Percentiles rank a stretch among this genome's conserved stretches.
These are phyloP conservation scores for Melanogrammus aeglefinus DNA, from an alignment of 2,797 vertebrate species.

Conservation along the genomic window DNA sequence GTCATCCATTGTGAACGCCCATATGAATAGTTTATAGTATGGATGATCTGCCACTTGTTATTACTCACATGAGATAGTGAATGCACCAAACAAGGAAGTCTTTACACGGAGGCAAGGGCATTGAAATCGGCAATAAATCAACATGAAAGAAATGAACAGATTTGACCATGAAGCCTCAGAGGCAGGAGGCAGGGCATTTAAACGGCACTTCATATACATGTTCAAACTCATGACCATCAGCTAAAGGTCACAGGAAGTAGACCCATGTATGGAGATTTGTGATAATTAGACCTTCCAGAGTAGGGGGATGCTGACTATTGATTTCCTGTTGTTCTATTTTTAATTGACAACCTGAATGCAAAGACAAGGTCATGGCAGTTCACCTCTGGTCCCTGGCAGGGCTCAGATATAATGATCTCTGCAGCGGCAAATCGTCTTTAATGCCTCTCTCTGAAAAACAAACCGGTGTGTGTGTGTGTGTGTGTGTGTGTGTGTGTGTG, in stretches of 20 bases:
- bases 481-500: too few species aligned
- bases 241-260: background rate
- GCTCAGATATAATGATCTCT: background rate
- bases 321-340: constrained; percentile 1
- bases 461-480: background rate
- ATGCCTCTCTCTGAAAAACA: background rate
- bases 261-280: background rate
- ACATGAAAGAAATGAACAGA: background rate
- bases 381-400: background rate
- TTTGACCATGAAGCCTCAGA: background rate
- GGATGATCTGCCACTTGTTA: background rate
- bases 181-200: background rate
- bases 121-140: background rate
- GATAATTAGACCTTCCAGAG: background rate
- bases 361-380: background rate
- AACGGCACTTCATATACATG: background rate
- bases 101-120: background rate
- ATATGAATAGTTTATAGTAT: background rate
- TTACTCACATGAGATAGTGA: background rate
- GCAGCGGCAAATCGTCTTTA: background rate
- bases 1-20: background rate
- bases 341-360: background rate
- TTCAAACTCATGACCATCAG: background rate
- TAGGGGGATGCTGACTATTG: background rate
- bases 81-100: background rate